Conservation (phyloP, 2,113 vertebrate genomes). For the Actenoides lindsayi region DNA sequence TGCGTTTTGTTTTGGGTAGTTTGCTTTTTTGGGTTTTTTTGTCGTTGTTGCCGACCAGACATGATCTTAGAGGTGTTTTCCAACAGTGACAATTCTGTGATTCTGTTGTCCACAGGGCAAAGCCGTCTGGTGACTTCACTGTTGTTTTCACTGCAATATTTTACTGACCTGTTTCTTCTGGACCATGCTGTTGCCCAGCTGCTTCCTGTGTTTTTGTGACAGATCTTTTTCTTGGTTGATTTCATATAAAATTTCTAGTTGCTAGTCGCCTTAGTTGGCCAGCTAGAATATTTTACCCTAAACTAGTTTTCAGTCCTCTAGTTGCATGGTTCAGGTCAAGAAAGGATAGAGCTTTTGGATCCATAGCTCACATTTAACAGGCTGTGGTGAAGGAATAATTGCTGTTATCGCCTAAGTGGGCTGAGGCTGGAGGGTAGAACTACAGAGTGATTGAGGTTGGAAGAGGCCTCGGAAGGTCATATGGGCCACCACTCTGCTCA, state of each 20-base stretch:
- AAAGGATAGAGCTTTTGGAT: background rate
- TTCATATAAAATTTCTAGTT: background rate
- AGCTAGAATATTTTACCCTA: background rate
- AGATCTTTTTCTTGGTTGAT: background rate
- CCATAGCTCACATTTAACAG: background rate
- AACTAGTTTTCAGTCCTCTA: background rate
- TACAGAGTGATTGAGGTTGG: background rate
- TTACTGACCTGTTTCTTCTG: background rate
- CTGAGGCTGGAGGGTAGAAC: background rate
- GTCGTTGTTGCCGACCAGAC: too few species aligned
- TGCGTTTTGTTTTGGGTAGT: too few species aligned
- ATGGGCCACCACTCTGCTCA: rapidly evolving
- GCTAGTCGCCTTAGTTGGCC: background rate
- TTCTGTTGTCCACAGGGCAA: background rate
- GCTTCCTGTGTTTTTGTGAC: background rate
- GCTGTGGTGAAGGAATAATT: background rate
- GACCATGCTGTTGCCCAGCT: background rate
- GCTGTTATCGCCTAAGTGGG: background rate
- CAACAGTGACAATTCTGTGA: too few species aligned
- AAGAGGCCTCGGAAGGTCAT: background rate
- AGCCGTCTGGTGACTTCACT: background rate
- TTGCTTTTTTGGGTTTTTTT: too few species aligned
- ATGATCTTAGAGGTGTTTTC: too few species aligned
- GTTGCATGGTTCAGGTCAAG: background rate
- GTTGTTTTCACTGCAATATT: background rate